phyloP scores from a whole-genome alignment of 2,113 vertebrate genomes.

The Neogale vison region DNA sequence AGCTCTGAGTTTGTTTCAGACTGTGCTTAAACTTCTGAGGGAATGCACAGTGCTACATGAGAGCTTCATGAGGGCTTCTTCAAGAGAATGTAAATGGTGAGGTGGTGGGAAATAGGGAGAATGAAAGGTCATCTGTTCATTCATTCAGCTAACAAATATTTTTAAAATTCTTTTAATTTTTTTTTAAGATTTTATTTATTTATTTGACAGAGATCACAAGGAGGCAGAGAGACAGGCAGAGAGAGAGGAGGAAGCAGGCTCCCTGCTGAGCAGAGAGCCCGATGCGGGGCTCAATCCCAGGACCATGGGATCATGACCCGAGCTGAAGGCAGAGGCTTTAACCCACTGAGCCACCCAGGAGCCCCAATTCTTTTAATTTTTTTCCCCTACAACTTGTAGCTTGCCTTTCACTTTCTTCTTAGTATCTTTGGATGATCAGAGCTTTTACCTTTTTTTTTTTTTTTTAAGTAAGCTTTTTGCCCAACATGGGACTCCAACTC shows the following conservation, averaged over 20 bases:
- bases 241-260: too few species aligned
- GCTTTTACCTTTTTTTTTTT: neutral
- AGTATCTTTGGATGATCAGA: neutral
- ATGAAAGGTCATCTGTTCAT: neutral
- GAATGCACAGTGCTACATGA: neutral
- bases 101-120: neutral
- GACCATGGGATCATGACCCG: too few species aligned
- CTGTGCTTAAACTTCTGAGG: neutral
- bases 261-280: too few species aligned
- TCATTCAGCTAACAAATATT: neutral
- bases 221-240: too few species aligned
- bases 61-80: neutral
- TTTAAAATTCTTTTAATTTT: neutral
- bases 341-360: too few species aligned
- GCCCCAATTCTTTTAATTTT: neutral
- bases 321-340: too few species aligned
- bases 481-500: neutral
- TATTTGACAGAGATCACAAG: too few species aligned
- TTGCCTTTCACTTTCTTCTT: neutral
- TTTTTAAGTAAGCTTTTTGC: neutral
- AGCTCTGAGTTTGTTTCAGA: neutral
- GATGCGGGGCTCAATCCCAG: too few species aligned
- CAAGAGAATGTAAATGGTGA: neutral
- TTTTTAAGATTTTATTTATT: too few species aligned
- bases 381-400: neutral